Percentiles rank a stretch among this genome's conserved stretches.
phyloP scores from a whole-genome alignment of 2,797 vertebrate species.

The Enteromius paludinosus region DNA sequence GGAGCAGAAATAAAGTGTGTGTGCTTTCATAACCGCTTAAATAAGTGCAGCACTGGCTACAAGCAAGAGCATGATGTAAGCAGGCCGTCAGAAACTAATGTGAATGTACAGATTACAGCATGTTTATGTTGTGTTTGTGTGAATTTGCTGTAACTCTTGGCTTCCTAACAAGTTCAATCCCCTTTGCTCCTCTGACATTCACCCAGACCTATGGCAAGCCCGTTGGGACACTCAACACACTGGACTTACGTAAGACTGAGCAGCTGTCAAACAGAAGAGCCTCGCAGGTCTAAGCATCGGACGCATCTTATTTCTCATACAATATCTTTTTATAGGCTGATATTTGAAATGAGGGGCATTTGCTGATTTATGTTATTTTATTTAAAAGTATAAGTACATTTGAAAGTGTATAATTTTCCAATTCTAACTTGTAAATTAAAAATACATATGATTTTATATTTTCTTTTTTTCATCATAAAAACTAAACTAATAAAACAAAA shows the following conservation, averaged over 20 bases:
- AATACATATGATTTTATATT: neutral
- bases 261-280: constrained; percentile 10
- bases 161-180: constrained; percentile 44
- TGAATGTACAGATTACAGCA: constrained; percentile 11
- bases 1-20: constrained; percentile 35
- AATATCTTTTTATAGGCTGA: neutral
- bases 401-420: neutral
- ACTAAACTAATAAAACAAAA: no score
- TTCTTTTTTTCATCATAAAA: neutral
- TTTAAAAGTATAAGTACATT: neutral
- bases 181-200: constrained; percentile 57
- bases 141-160: constrained; percentile 49
- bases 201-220: constrained; percentile 14
- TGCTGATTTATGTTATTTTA: neutral
- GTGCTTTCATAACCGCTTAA: constrained; percentile 13
- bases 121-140: neutral
- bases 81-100: neutral
- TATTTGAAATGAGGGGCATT: neutral
- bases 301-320: neutral
- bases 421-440: neutral
- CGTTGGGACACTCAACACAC: constrained; percentile 22
- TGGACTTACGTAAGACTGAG: constrained; percentile 35
- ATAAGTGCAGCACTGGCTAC: constrained; percentile 5
- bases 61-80: constrained; percentile 11
- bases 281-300: neutral